phyloP scores from a whole-genome alignment of 1,140 invertebrate genomes.

The Tetraneura akinire region DNA sequence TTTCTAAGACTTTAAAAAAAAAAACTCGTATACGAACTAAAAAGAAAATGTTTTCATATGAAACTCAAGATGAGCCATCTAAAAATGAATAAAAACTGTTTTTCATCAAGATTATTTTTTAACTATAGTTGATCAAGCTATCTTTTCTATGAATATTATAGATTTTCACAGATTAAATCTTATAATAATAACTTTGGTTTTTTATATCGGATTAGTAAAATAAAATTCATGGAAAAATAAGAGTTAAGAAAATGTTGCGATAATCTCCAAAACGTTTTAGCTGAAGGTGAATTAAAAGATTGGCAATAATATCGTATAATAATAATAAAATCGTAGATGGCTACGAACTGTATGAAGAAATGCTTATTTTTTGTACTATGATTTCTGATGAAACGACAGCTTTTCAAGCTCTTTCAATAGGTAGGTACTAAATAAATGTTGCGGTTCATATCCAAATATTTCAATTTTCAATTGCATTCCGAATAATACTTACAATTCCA shows the following conservation, averaged over 20 bases:
- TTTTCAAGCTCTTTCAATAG: not conserved
- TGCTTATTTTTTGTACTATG: not conserved
- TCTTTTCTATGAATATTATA: not conserved
- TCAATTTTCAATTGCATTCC: no score
- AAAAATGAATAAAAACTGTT: conserved; percentile 24
- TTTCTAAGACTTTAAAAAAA: conserved; percentile 13
- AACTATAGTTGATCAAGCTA: no score
- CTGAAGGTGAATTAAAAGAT: no score
- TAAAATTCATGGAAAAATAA: no score
- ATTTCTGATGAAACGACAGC: not conserved
- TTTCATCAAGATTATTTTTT: conserved; percentile 15
- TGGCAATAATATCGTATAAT: no score
- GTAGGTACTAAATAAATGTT: not conserved
- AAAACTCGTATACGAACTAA: conserved; percentile 16
- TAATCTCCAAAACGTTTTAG: no score
- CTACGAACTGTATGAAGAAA: no score
- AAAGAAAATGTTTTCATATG: conserved; percentile 5
- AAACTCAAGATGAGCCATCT: conserved; percentile 27
- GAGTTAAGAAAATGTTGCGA: no score
- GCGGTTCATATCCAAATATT: no score
- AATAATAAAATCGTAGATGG: no score
- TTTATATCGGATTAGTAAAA: no score
- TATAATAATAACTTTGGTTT: conserved; percentile 48
- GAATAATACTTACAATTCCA: no score
- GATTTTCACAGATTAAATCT: conserved; percentile 31